These are phyloP conservation scores for Corella eumyota DNA, from an alignment of 23 tunicate species.

Conservation along the genomic window DNA sequence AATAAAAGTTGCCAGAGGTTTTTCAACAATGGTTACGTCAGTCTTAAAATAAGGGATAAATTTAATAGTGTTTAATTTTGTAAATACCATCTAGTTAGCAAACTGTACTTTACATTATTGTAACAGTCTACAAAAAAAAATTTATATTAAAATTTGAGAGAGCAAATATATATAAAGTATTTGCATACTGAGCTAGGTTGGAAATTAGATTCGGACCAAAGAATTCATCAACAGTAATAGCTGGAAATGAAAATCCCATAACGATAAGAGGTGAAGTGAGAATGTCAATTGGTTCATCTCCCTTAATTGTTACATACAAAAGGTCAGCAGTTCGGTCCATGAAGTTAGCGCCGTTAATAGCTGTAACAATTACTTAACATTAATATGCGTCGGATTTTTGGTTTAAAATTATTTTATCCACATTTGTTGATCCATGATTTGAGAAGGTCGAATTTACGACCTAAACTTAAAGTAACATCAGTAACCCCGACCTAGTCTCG, in stretches of 20 bases:
- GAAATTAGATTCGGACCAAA: conserved; percentile 42
- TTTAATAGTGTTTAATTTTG: not conserved
- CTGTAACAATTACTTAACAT: conserved; percentile 1
- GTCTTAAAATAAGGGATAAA: not conserved
- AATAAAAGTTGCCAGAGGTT: too few species aligned
- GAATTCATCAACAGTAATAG: conserved; percentile 60
- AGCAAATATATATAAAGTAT: not conserved
- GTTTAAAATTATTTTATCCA: too few species aligned
- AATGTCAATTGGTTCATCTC: conserved; percentile 25
- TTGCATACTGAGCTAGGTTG: conserved; percentile 36
- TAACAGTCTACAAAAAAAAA: too few species aligned
- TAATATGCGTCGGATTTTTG: not conserved
- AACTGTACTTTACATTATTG: too few species aligned
- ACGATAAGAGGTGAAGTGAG: conserved; percentile 20
- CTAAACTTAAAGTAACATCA: too few species aligned
- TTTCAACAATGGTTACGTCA: too few species aligned
- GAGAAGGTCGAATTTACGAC: too few species aligned
- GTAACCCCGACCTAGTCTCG: too few species aligned
- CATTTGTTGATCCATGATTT: too few species aligned
- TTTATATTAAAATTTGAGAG: too few species aligned
- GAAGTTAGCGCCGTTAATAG: conserved; percentile 39
- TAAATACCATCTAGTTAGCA: too few species aligned
- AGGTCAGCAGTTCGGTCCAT: conserved; percentile 23
- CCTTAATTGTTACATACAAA: conserved; percentile 28
- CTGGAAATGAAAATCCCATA: conserved; percentile 30